Conservation (phyloP, 2,797 vertebrate species). For the Cygnus olor region DNA sequence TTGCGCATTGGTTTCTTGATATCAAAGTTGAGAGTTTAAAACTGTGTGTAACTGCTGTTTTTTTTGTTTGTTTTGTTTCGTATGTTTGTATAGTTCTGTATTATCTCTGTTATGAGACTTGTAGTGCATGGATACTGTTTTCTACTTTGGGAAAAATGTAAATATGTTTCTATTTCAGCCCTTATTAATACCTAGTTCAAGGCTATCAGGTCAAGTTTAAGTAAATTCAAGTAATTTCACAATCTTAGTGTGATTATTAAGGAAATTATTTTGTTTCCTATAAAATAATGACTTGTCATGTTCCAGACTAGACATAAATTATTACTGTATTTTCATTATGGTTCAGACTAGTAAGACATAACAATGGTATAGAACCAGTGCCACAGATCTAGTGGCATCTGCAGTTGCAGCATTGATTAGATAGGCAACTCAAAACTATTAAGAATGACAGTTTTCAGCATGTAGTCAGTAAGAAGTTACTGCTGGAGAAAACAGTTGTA, state of each 20-base stretch:
- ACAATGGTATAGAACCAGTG: neutral
- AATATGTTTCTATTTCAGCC: neutral
- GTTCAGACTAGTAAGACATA: neutral
- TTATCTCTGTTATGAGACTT: neutral
- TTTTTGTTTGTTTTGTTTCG: neutral
- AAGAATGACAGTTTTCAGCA: neutral
- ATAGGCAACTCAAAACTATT: neutral
- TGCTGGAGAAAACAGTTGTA: neutral
- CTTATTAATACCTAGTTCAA: neutral
- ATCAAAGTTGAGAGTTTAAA: neutral
- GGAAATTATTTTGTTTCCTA: neutral
- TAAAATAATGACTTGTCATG: neutral
- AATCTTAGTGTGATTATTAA: neutral
- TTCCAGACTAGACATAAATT: neutral
- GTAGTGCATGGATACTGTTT: neutral
- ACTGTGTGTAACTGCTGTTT: neutral
- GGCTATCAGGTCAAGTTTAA: neutral
- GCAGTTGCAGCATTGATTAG: neutral
- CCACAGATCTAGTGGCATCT: neutral
- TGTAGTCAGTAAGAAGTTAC: neutral
- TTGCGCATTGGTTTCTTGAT: neutral
- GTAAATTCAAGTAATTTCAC: neutral
- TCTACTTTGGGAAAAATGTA: neutral
- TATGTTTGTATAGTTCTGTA: neutral
- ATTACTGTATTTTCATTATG: neutral